Evolutionary conservation across 2,888 invertebrate genomes (phyloP).

Genomic region (Sisyra terminalis): DNA sequence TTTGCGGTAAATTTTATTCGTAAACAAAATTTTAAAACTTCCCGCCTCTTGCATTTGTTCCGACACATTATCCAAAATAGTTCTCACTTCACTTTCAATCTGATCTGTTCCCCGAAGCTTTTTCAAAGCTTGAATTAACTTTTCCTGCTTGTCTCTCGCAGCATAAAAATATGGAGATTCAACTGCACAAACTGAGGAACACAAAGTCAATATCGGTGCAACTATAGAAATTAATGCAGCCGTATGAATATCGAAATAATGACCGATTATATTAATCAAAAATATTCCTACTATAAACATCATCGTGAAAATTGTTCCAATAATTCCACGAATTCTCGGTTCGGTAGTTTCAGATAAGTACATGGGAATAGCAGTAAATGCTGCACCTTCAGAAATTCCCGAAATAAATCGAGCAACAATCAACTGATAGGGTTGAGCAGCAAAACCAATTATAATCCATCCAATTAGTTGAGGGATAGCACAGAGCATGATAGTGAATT

Average conservation of each 20-base stretch:
- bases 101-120: constrained; percentile 34
- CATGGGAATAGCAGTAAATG: constrained; percentile 31
- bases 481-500: constrained; percentile 2
- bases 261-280: constrained; percentile 41
- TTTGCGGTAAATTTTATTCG: constrained; percentile 35
- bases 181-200: constrained; percentile 43
- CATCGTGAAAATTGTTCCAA: constrained; percentile 42
- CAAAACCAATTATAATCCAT: constrained; percentile 6
- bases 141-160: constrained; percentile 22
- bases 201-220: constrained; percentile 35
- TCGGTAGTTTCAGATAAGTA: constrained; percentile 45
- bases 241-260: constrained; percentile 32
- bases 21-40: constrained; percentile 32
- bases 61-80: constrained; percentile 12
- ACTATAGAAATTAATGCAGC: constrained; percentile 36
- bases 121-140: constrained; percentile 32
- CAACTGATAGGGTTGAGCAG: not conserved
- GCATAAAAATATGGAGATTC: constrained; percentile 38
- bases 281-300: constrained; percentile 38
- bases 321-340: constrained; percentile 36
- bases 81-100: constrained; percentile 22
- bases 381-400: constrained; percentile 35
- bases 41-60: constrained; percentile 29
- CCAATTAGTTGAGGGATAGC: constrained; percentile 3
- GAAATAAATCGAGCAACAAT: constrained; percentile 29